These are phyloP conservation scores for Poeciliopsis presidionis DNA, from an alignment of 2,797 vertebrate genomes.

Conservation along the genomic window DNA sequence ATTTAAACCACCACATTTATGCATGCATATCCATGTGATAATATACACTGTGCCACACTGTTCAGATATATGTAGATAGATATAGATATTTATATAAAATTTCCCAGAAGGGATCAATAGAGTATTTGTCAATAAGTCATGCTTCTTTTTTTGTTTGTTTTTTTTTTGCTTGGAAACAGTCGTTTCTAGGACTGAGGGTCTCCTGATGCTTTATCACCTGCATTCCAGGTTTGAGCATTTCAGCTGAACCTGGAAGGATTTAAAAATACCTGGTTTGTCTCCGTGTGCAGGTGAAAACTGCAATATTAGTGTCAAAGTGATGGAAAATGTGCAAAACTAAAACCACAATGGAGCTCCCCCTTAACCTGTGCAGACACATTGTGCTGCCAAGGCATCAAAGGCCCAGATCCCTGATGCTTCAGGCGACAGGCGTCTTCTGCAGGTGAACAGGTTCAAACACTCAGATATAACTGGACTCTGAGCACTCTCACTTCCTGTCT, in stretches of 20 bases:
- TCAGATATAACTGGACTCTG: constrained; percentile 23
- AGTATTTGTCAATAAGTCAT: neutral
- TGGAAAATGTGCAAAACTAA: constrained; percentile 33
- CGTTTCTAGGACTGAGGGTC: neutral
- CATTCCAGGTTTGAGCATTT: constrained; percentile 1
- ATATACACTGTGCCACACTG: neutral
- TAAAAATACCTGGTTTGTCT: constrained; percentile 12
- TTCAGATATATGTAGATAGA: neutral
- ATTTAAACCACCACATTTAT: neutral
- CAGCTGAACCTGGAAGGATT: constrained; percentile 10
- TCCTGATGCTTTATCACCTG: constrained; percentile 1
- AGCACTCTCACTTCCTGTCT: constrained; percentile 23
- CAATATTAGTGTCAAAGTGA: constrained; percentile 30
- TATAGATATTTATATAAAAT: neutral
- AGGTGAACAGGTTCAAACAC: constrained; percentile 41
- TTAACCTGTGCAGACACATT: constrained; percentile 46
- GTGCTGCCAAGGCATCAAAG: constrained; percentile 42
- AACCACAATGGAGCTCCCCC: constrained; percentile 42
- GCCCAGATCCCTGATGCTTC: constrained; percentile 26
- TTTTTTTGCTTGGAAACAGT: neutral
- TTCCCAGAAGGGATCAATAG: neutral
- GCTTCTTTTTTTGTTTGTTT: neutral
- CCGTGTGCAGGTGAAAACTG: constrained; percentile 2
- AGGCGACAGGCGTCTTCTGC: constrained; percentile 42
- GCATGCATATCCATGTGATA: neutral